A percentile compares a stretch with the other conserved stretches of the same genome.
Evolutionary conservation across 1,140 invertebrate species (phyloP).

Genomic region (Leptinotarsa lineolata): DNA sequence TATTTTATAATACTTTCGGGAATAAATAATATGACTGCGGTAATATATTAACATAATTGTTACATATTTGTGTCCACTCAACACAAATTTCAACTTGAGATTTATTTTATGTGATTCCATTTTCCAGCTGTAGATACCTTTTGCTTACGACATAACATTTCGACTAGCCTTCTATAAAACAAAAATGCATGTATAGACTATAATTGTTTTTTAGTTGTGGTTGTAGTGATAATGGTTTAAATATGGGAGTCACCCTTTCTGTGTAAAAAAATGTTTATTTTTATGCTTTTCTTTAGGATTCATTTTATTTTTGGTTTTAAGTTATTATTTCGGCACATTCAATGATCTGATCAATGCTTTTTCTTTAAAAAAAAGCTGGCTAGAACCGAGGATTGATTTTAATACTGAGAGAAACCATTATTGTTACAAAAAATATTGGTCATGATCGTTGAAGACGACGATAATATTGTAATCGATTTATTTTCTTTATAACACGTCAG

Average conservation of each 20-base stretch:
- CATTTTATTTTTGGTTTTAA: background rate
- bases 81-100: too few species aligned
- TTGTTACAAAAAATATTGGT: background rate
- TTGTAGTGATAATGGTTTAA: background rate
- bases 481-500: background rate
- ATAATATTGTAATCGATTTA: too few species aligned
- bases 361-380: too few species aligned
- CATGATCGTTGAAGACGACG: too few species aligned
- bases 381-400: background rate
- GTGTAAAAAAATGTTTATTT: background rate
- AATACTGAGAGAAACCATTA: background rate
- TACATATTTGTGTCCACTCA: too few species aligned
- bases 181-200: background rate
- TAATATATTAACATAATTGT: too few species aligned
- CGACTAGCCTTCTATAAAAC: background rate
- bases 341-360: too few species aligned
- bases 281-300: background rate
- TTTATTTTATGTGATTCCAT: background rate
- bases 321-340: too few species aligned
- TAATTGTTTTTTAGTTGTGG: conserved; percentile 4
- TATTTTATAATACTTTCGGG: too few species aligned
- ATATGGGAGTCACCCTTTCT: background rate
- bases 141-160: background rate
- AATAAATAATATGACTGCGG: too few species aligned
- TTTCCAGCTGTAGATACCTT: background rate